Percentiles rank a stretch among this genome's conserved stretches.
These are phyloP conservation scores for Papilio dardanus DNA, from an alignment of 1,140 invertebrate species.

Conservation along the genomic window DNA sequence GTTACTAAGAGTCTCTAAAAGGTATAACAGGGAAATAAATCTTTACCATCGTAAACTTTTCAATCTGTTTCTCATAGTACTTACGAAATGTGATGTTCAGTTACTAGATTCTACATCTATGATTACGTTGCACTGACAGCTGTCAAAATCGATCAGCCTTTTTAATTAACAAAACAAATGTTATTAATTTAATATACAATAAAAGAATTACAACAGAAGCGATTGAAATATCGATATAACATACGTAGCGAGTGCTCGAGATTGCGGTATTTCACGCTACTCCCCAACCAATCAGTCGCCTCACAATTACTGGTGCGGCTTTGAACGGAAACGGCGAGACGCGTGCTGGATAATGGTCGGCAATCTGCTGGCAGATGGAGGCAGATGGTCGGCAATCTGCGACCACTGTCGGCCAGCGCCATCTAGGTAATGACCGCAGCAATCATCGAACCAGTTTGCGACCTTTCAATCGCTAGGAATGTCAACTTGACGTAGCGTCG, in stretches of 20 bases:
- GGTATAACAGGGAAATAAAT: not conserved
- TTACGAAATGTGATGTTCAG: not conserved
- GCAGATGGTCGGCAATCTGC: slow-evolving; percentile 56
- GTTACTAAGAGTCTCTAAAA: not conserved
- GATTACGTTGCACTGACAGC: not conserved
- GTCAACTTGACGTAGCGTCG: slow-evolving; percentile 64
- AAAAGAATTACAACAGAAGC: slow-evolving; percentile 22
- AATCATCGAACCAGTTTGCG: slow-evolving; percentile 73
- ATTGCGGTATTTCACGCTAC: slow-evolving; percentile 62
- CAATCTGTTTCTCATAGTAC: not conserved
- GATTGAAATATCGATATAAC: slow-evolving; percentile 34
- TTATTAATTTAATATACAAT: not conserved
- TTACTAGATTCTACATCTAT: not conserved
- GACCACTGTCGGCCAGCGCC: slow-evolving; percentile 58
- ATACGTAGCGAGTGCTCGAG: slow-evolving; percentile 29
- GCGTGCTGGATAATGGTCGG: slow-evolving; percentile 67
- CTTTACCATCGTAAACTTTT: not conserved
- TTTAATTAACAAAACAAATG: not conserved
- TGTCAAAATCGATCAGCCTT: not conserved
- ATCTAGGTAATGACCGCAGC: slow-evolving; percentile 61
- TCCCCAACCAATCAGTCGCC: slow-evolving; percentile 51
- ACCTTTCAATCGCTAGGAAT: slow-evolving; percentile 78
- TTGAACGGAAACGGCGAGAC: slow-evolving; percentile 59
- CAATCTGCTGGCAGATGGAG: slow-evolving; percentile 62
- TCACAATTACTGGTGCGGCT: slow-evolving; percentile 53